Base-by-base conservation (phyloP, 2,888 invertebrate species). In the Diarsia rubi region DNA sequence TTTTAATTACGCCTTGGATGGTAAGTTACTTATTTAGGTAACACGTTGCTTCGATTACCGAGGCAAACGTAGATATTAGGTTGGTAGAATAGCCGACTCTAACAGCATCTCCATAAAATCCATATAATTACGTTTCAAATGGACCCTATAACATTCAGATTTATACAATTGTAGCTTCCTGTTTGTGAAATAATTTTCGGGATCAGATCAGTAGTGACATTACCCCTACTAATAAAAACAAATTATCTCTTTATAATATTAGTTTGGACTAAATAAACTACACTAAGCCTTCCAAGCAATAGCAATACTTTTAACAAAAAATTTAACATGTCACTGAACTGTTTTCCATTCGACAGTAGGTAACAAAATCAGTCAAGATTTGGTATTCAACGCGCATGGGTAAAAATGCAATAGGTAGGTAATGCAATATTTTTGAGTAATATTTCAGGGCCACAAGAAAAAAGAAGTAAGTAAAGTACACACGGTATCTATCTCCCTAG, bases 1-100 rank as follows among this genome's bases (percentile, higher is more conserved):
- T 49, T 91, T 91, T 84, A 88, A 87, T 89, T 86, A 87, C 84
- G 86, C 88, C 82, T 85, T 16, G 14, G 11, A 37, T 60, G 14
- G 14, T 74, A 5, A 31, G 4, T 37, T 11, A 37, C 31, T 37
- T 73, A 52, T 27, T 69, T 45, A 37, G 37, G 37, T 31, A 24
- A 24, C 37, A 37, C 19, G 49, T 21, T 24, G 37, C 37, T 11
- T 47, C 47, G 24, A 27, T 27, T 27, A 67, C 27, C 11, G 24
- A 69, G 9, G 11, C 14, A 14, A 65, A 27, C 37, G 4, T 54
- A n/a, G n/a, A n/a, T n/a, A 24, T 24, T 54, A 24, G 6, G 6
- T 54, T 24, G 6, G n/a, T 45, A 52, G 2, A 44, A 14, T 73
- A 31, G 21, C 27, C n/a, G 47, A 19, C 24, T 19, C 5, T 19